Conservation (phyloP, 2,797 vertebrate species). For the Merluccius polli region DNA sequence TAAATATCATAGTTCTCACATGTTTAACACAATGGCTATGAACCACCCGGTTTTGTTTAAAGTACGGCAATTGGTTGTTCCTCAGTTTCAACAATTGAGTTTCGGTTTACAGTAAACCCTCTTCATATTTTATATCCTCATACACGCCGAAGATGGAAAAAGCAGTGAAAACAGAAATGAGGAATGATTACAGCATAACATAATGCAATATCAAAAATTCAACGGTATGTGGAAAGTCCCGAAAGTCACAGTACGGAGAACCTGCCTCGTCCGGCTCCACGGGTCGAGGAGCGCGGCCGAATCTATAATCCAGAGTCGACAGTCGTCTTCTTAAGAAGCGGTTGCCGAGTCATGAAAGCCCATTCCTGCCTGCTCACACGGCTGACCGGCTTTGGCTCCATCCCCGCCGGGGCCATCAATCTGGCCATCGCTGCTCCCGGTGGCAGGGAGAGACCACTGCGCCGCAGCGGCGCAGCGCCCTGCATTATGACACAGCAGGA, state of each 20-base stretch:
- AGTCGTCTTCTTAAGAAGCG: conserved; percentile 39
- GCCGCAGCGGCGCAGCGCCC: conserved; percentile 32
- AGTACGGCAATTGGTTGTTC: no score
- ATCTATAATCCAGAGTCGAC: conserved; percentile 41
- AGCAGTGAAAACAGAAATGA: not conserved
- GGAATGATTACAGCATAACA: not conserved
- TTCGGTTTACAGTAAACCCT: not conserved
- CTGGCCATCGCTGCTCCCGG: conserved; percentile 23
- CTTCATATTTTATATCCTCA: not conserved
- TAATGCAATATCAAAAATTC: no score
- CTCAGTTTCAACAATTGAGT: no score
- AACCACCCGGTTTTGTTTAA: not conserved
- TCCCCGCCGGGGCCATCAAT: conserved; percentile 47
- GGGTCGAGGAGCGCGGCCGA: no score
- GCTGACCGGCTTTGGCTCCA: conserved; percentile 31
- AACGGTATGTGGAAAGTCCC: no score
- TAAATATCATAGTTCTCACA: not conserved
- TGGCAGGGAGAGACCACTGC: conserved; percentile 38
- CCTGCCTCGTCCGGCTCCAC: no score
- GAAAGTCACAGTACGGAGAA: no score
- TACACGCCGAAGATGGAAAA: not conserved
- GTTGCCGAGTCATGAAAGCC: conserved; percentile 47
- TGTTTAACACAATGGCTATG: not conserved
- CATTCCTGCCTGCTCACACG: conserved; percentile 36
- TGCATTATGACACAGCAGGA: conserved; percentile 55